Evolutionary conservation across 2,888 invertebrate species (phyloP).

Genomic region (Xylocampa areola): DNA sequence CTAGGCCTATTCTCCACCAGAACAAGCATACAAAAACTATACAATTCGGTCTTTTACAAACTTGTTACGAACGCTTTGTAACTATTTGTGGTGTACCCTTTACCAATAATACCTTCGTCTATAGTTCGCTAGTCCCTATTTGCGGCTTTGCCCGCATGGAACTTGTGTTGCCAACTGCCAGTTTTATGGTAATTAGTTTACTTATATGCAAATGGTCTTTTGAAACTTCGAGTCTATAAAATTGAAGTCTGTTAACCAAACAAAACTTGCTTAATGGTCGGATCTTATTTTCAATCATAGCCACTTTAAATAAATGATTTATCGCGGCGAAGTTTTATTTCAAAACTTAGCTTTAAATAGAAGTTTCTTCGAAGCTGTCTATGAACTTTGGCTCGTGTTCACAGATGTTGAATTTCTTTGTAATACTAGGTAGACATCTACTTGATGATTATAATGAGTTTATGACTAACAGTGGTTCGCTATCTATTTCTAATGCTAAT

Average conservation of each 20-base stretch:
- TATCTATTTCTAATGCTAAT: too few species aligned
- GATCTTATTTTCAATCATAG: neutral
- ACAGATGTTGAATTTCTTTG: slow-evolving; percentile 45
- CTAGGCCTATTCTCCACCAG: too few species aligned
- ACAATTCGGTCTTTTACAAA: slow-evolving; percentile 58
- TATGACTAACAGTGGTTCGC: too few species aligned
- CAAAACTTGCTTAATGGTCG: slow-evolving; percentile 12
- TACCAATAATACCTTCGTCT: slow-evolving; percentile 4
- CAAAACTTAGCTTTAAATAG: neutral
- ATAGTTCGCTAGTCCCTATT: slow-evolving; percentile 27
- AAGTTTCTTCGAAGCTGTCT: slow-evolving; percentile 7
- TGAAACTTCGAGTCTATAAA: slow-evolving; percentile 5
- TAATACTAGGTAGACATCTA: slow-evolving; percentile 14
- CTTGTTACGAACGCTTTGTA: slow-evolving; percentile 46
- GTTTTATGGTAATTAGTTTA: slow-evolving; percentile 28
- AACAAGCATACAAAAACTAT: too few species aligned
- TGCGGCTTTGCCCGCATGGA: slow-evolving; percentile 41
- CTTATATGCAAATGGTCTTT: slow-evolving; percentile 25
- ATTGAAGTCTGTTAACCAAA: neutral
- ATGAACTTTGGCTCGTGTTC: slow-evolving; percentile 8
- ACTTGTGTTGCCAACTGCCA: slow-evolving; percentile 18
- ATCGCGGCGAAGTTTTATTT: slow-evolving; percentile 7
- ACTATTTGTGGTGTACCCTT: slow-evolving; percentile 55
- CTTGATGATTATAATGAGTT: too few species aligned
- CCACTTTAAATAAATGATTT: slow-evolving; percentile 5